These are phyloP conservation scores for Eira barbara DNA, from an alignment of 2,113 vertebrate species.

Conservation along the genomic window DNA sequence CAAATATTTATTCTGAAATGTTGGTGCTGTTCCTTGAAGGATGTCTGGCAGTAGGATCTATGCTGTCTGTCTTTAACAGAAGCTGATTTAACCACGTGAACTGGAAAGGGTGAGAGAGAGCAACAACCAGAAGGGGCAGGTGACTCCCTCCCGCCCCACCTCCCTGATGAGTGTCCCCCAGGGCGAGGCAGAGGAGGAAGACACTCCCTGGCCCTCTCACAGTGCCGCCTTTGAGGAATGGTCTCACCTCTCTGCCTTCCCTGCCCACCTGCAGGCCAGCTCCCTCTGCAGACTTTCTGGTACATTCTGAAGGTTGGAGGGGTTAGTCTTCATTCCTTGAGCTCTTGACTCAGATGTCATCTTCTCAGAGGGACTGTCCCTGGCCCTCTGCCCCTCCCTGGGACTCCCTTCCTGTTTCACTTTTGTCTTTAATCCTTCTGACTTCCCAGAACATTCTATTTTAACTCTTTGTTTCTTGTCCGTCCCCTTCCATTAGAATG, in stretches of 20 bases:
- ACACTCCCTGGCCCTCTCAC: no score
- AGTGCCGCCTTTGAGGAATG: accelerated
- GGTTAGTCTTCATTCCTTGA: not conserved
- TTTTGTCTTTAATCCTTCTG: not conserved
- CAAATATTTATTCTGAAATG: not conserved
- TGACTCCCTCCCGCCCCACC: not conserved
- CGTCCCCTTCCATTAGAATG: not conserved
- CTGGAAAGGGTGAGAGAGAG: not conserved
- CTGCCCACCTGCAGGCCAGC: not conserved
- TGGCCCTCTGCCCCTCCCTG: not conserved
- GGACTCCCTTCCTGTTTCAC: not conserved
- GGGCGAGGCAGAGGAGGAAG: accelerated
- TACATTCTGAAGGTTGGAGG: accelerated
- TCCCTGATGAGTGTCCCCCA: not conserved
- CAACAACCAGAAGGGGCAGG: not conserved
- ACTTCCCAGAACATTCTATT: not conserved
- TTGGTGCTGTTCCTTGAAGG: not conserved
- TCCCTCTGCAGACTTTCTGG: not conserved
- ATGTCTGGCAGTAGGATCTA: not conserved
- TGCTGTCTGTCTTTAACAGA: not conserved
- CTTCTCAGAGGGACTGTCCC: not conserved
- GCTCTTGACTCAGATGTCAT: not conserved
- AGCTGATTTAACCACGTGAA: not conserved
- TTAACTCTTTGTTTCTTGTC: not conserved
- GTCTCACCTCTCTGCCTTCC: not conserved